Conservation (phyloP, 2,888 invertebrate species). For the Muschampia plurimacula region DNA sequence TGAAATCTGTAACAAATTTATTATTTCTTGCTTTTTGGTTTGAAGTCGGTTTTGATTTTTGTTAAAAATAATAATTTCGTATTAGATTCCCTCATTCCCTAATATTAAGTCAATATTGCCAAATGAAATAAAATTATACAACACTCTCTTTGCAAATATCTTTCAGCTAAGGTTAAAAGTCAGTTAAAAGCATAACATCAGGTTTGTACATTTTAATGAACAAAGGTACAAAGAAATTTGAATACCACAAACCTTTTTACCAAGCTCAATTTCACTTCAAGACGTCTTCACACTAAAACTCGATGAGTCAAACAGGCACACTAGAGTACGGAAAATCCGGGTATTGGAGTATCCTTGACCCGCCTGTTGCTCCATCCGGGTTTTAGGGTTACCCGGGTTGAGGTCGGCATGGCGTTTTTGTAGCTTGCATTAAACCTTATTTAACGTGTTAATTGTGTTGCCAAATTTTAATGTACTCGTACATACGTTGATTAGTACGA, state of each 20-base stretch:
- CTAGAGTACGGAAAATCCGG: not conserved
- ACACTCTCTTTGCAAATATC: too few relatives aligned
- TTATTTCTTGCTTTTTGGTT: too few relatives aligned
- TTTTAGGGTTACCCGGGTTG: not conserved
- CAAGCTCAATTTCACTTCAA: not conserved
- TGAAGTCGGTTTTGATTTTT: too few relatives aligned
- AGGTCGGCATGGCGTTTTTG: not conserved
- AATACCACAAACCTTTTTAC: not conserved
- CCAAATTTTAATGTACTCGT: too few relatives aligned
- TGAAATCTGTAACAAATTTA: too few relatives aligned
- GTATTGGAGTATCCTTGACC: constrained; percentile 6
- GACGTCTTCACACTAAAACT: not conserved
- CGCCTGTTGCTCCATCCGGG: constrained; percentile 4
- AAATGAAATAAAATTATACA: too few relatives aligned
- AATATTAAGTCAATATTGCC: too few relatives aligned
- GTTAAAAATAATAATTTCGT: too few relatives aligned
- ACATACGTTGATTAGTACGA: too few relatives aligned
- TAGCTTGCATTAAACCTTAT: not conserved
- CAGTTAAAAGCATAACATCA: not conserved
- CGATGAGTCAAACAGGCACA: not conserved
- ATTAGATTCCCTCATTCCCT: too few relatives aligned
- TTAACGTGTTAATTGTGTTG: too few relatives aligned
- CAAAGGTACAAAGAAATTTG: not conserved
- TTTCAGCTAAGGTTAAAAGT: too few relatives aligned
- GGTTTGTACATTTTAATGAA: not conserved